Evolutionary conservation across 2,888 invertebrate genomes (phyloP).

Genomic region (Cheilosia soror): DNA sequence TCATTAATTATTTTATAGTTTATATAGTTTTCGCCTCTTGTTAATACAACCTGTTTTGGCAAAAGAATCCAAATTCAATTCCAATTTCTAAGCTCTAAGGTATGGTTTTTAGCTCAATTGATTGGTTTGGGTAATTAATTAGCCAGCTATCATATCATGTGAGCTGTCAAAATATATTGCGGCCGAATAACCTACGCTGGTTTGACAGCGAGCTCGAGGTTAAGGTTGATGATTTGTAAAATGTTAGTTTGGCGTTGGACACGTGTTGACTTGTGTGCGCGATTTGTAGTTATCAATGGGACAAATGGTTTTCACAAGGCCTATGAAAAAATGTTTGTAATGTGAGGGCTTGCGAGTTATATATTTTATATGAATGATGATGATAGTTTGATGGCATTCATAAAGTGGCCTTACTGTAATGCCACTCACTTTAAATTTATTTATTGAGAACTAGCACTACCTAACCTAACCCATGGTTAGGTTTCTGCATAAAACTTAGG

Average conservation of each 20-base stretch:
- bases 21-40: not conserved
- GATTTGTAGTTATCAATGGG: not conserved
- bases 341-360: not conserved
- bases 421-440: too few species aligned
- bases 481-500: too few species aligned
- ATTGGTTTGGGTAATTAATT: slow-evolving; percentile 53
- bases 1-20: slow-evolving; percentile 15
- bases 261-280: not conserved
- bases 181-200: slow-evolving; percentile 8
- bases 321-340: not conserved
- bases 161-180: slow-evolving; percentile 22
- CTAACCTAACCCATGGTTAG: too few species aligned
- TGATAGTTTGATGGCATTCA: too few species aligned
- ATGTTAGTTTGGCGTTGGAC: slow-evolving; percentile 37
- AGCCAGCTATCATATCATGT: slow-evolving; percentile 27
- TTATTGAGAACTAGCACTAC: too few species aligned
- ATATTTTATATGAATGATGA: not conserved
- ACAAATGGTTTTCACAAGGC: not conserved
- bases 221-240: slow-evolving; percentile 54
- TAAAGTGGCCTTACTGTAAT: too few species aligned
- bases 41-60: slow-evolving; percentile 22
- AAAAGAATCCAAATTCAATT: slow-evolving; percentile 1
- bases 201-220: slow-evolving; percentile 40
- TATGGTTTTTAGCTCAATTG: slow-evolving; percentile 27
- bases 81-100: slow-evolving; percentile 17